Evolutionary conservation across 2,113 vertebrate genomes (phyloP).

Genomic region (Myiagra hebetior): DNA sequence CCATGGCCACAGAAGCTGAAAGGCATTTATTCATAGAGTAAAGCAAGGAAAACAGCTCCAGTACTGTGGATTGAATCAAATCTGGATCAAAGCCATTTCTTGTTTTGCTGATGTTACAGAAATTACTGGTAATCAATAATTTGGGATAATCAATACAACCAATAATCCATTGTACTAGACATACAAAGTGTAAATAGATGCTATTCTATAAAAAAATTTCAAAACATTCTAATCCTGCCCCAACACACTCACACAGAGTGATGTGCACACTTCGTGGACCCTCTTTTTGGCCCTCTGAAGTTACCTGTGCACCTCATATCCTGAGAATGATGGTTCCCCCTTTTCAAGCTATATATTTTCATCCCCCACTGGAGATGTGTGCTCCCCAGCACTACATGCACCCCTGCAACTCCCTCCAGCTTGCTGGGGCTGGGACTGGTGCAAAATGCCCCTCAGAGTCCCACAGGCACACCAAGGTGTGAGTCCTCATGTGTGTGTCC

Average conservation of each 20-base stretch:
- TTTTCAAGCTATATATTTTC: neutral
- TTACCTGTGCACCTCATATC: neutral
- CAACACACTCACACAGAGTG: neutral
- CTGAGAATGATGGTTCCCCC: neutral
- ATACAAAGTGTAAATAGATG: neutral
- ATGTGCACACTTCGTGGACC: fast-evolving
- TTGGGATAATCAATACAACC: neutral
- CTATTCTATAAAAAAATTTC: neutral
- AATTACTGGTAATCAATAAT: neutral
- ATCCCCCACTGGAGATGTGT: neutral
- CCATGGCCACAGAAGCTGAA: neutral
- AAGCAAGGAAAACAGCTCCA: neutral
- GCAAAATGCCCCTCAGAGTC: neutral
- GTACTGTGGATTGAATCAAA: neutral
- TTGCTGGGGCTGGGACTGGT: neutral
- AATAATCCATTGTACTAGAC: neutral
- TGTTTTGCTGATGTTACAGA: neutral
- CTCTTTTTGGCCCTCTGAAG: neutral
- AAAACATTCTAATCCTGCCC: neutral
- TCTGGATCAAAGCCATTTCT: neutral
- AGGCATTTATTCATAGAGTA: neutral
- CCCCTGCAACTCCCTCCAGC: neutral
- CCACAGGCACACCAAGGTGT: neutral
- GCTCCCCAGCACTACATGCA: neutral
- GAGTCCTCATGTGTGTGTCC: no score